Evolutionary conservation across 1,140 invertebrate species (phyloP), one percentile per base, ranked within the genome.

Genomic region (Scaptomyza hsui): DNA sequence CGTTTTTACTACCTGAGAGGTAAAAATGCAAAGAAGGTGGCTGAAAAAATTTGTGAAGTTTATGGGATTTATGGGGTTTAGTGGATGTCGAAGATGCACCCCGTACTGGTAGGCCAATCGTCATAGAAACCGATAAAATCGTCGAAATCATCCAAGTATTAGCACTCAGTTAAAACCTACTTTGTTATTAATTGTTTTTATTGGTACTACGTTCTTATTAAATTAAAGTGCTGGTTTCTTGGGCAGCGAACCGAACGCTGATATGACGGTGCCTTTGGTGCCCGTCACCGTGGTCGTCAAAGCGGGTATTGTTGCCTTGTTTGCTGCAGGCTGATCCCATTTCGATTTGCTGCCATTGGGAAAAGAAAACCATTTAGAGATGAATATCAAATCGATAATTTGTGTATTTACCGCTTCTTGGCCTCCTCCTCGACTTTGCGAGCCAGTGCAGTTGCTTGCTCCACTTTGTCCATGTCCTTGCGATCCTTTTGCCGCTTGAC

Each of bases 401-500:
- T 4, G 4, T 16, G 16, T 15, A 19, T 35, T 41, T 61, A 91
- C 90, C 90, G 71, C 49, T 91, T 91, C 39, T 91, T 91, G 32
- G 90, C 95, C 74, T 95, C 95, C 65, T 92, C 93, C 64, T 95
- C 92, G 42, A 94, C 83, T 90, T 94, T 94, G 59, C 96, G 96
- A 0, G 94, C 95, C 1, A 96, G 95, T 7, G 97, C 97, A 3
- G 95, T 95, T 0, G 97, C 95, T 90, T 98, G 96, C 90, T 98
- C 97, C 51, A 97, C 96, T 92, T 98, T 98, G 10, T 96, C 94
- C 90, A 95, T 95, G 41, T 98, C 97, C 91, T 97, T 98, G 62
- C 95, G 94, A 79, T 98, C 97, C 81, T 98, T 98, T 78, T 98
- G 97, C 48, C 97, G 92, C 88, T 95, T 95, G 35, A 98, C 97